Evolutionary conservation across 2,797 vertebrate genomes (phyloP).

Genomic region (Knipowitschia caucasica): DNA sequence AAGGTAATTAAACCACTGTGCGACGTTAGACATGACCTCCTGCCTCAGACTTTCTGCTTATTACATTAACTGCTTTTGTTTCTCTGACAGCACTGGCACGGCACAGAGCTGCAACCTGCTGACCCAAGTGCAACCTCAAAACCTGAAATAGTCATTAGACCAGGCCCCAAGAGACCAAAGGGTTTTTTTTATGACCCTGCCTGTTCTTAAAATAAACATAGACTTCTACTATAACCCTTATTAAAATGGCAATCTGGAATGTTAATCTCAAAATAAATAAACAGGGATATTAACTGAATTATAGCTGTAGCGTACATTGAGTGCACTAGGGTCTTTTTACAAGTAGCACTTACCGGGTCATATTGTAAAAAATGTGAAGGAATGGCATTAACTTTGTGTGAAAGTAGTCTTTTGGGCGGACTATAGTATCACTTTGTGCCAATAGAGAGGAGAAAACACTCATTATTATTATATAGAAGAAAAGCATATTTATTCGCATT

Average conservation of each 20-base stretch:
- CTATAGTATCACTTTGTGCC: background rate
- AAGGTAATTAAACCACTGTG: background rate
- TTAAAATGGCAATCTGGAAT: background rate
- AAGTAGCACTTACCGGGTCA: background rate
- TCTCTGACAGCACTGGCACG: slow-evolving; percentile 32
- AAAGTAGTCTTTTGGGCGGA: background rate
- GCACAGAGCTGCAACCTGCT: slow-evolving; percentile 29
- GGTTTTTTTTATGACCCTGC: slow-evolving; percentile 12
- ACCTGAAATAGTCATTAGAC: slow-evolving; percentile 52
- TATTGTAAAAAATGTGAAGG: background rate
- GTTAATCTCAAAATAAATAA: slow-evolving; percentile 5
- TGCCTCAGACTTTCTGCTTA: slow-evolving; percentile 35
- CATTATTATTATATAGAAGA: background rate
- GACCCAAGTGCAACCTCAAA: slow-evolving; percentile 40
- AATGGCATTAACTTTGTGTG: background rate
- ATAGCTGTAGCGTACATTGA: background rate
- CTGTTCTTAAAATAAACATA: background rate
- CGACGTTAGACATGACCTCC: background rate
- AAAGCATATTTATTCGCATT: no score
- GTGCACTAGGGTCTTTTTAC: background rate
- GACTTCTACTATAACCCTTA: slow-evolving; percentile 2
- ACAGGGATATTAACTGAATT: background rate
- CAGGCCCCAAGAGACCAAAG: slow-evolving; percentile 31
- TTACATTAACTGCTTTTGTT: slow-evolving; percentile 49
- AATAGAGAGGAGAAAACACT: background rate